phyloP scores from a whole-genome alignment of 2,797 vertebrate genomes.

The Rallus crepitans region DNA sequence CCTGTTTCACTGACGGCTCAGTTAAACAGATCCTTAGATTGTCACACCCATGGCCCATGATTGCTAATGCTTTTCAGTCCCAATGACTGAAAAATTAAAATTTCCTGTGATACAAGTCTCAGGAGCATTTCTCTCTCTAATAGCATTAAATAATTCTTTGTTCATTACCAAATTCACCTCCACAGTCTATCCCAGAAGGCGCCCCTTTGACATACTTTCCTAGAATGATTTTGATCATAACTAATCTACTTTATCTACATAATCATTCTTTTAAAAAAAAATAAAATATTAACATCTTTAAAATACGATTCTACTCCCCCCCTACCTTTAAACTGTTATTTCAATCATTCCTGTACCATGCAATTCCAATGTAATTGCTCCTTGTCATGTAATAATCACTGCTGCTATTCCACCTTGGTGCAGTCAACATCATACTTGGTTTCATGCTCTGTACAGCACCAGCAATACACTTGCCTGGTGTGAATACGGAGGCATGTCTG shows the following conservation, averaged over 20 bases:
- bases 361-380: background rate
- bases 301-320: background rate
- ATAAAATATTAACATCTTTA: background rate
- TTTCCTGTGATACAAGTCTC: slow-evolving; percentile 12
- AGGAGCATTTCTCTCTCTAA: slow-evolving; percentile 18
- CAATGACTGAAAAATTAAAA: background rate
- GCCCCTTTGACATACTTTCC: background rate
- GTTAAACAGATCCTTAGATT: background rate
- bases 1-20: background rate
- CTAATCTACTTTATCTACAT: background rate
- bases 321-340: background rate
- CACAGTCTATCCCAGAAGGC: background rate
- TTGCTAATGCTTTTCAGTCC: slow-evolving; percentile 3
- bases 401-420: background rate
- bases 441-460: background rate
- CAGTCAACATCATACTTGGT: background rate
- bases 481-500: background rate
- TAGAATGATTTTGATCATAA: background rate
- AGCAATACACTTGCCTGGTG: background rate
- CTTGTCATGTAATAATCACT: background rate
- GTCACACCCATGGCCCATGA: background rate
- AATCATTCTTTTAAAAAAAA: background rate
- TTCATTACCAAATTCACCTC: slow-evolving; percentile 18
- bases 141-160: slow-evolving; percentile 10
- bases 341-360: background rate